Evolutionary conservation across 2,113 vertebrate species (phyloP), one percentile per base, ranked within the genome.

Genomic region (Pionites leucogaster): DNA sequence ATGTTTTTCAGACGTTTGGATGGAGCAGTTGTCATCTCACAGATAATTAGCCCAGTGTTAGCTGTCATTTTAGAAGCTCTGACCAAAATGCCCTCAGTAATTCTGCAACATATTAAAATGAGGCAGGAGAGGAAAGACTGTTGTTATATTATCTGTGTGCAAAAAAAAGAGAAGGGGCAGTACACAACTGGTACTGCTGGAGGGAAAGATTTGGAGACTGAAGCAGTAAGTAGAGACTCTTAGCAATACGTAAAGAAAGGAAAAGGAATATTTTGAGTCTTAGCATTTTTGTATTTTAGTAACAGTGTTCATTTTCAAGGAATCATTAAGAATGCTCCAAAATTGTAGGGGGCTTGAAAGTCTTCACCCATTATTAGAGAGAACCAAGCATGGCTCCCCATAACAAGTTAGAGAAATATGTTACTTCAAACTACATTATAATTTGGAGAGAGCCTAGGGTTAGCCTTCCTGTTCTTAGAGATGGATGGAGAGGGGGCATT

Each of bases 1-100:
- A 44, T 90, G 75, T 90, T 95, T 80, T 88, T 74, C 91, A 95
- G 94, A 72, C 7, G 6, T 69, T 77, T 65, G 82, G 70, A 82
- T 70, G 59, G 67, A 95, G 44, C 52, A 62, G 59, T 95, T 94
- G 71, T 86, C 90, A 80, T 63, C 78, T 93, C 82, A 23, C 16
- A n/a, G 82, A 65, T 63, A 86, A 68, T 93, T 59, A 93, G 42
- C 63, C 46, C 33, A 41, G 47, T 33, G 50, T 28, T n/a, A 82
- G 49, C 83, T 33, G 15, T 39, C 14, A 7, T 93, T 78, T 81
- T 93, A 57, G 55, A 62, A 18, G 55, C 46, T 88, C 53, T 62
- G 57, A 68, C 47, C 47, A 92, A 28, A 85, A 72, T 23, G 22
- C 64, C 76, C 47, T 50, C 41, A 29, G 63, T 55, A 67, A 52